phyloP scores from a whole-genome alignment of 2,797 vertebrate genomes.

The Oreochromis grahami region DNA sequence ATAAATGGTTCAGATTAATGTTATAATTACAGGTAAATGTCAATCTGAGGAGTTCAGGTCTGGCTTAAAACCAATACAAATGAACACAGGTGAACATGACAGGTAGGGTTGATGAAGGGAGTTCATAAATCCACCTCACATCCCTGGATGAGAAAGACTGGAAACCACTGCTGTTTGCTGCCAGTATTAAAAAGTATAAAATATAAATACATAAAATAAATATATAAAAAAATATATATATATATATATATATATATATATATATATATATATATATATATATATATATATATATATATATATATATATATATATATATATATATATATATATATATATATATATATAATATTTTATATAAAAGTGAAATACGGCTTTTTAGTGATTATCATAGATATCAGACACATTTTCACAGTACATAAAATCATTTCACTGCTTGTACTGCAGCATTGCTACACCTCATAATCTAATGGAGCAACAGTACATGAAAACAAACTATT shows the following conservation, averaged over 20 bases:
- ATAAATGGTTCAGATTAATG: not conserved
- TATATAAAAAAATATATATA: too few relatives aligned
- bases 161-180: not conserved
- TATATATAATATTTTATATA: too few relatives aligned
- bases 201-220: too few relatives aligned
- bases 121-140: not conserved
- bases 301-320: too few relatives aligned
- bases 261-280: too few relatives aligned
- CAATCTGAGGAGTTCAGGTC: not conserved
- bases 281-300: too few relatives aligned
- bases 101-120: not conserved
- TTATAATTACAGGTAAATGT: not conserved
- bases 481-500: not conserved
- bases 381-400: not conserved
- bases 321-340: too few relatives aligned
- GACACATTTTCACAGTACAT: not conserved
- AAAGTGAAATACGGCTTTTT: not conserved
- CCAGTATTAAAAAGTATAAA: not conserved
- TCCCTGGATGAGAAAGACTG: not conserved
- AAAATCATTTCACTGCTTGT: not conserved
- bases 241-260: too few relatives aligned
- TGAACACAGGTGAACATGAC: not conserved
- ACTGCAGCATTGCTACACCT: not conserved
- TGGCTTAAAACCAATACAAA: not conserved
- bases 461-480: accelerated